These are phyloP conservation scores for Chrysolina americana DNA, from an alignment of 2,888 invertebrate species.

Conservation along the genomic window DNA sequence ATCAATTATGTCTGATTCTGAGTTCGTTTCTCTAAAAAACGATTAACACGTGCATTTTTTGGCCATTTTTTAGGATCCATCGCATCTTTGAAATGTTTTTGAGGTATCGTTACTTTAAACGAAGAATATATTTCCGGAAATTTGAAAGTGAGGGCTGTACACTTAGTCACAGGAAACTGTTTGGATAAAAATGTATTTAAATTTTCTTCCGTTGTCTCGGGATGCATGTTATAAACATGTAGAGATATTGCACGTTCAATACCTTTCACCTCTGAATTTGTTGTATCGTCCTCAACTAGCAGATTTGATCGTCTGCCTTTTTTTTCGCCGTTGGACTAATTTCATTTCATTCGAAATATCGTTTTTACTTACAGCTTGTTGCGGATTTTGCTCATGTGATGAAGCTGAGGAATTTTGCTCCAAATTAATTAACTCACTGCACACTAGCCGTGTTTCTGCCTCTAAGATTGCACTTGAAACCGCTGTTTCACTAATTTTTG, in stretches of 20 bases:
- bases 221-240: too few relatives aligned
- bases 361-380: not conserved
- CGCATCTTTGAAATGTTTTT: too few relatives aligned
- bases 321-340: not conserved
- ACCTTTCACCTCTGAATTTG: not conserved
- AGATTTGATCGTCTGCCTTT: not conserved
- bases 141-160: too few relatives aligned
- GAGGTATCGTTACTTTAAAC: too few relatives aligned
- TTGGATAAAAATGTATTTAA: too few relatives aligned
- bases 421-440: not conserved
- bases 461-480: conserved; percentile 6
- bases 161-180: too few relatives aligned
- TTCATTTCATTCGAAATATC: not conserved
- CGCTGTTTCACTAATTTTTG: not conserved
- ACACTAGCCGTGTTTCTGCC: not conserved
- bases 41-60: too few relatives aligned
- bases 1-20: too few relatives aligned
- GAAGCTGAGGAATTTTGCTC: not conserved
- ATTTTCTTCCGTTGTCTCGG: too few relatives aligned
- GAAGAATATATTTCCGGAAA: too few relatives aligned
- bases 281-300: not conserved
- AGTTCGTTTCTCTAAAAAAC: too few relatives aligned
- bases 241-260: not conserved
- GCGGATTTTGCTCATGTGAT: not conserved
- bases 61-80: too few relatives aligned